phyloP scores from a whole-genome alignment of 2,113 vertebrate species.

The Dolichotis patagonum region DNA sequence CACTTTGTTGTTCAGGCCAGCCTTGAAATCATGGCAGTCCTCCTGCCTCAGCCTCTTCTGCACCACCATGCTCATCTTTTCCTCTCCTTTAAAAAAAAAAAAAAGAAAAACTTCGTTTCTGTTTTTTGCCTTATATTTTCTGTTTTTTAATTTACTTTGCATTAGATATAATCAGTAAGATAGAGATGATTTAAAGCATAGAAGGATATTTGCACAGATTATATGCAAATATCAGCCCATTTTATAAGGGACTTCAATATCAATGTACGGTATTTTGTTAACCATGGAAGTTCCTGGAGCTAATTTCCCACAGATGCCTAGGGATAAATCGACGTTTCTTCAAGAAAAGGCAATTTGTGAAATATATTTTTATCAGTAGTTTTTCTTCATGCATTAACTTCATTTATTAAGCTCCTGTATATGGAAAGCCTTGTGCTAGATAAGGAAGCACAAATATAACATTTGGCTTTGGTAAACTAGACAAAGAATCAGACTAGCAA shows the following conservation, averaged over 20 bases:
- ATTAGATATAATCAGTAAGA: background rate
- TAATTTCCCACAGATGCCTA: background rate
- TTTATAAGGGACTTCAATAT: background rate
- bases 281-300: background rate
- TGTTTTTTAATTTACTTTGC: background rate
- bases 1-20: background rate
- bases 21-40: background rate
- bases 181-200: background rate
- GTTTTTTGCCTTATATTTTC: background rate
- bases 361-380: background rate
- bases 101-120: background rate
- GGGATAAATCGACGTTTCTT: background rate
- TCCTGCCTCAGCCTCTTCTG: background rate
- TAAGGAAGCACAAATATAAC: background rate
- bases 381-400: background rate
- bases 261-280: background rate
- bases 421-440: background rate
- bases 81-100: background rate
- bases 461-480: background rate
- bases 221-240: background rate
- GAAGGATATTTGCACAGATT: background rate
- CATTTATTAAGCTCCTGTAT: background rate
- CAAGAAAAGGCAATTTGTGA: background rate
- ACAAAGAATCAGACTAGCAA: background rate
- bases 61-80: background rate